Percentiles rank a stretch among this genome's conserved stretches.
Evolutionary conservation across 2,888 invertebrate species (phyloP).

Genomic region (Encarsia formosa): DNA sequence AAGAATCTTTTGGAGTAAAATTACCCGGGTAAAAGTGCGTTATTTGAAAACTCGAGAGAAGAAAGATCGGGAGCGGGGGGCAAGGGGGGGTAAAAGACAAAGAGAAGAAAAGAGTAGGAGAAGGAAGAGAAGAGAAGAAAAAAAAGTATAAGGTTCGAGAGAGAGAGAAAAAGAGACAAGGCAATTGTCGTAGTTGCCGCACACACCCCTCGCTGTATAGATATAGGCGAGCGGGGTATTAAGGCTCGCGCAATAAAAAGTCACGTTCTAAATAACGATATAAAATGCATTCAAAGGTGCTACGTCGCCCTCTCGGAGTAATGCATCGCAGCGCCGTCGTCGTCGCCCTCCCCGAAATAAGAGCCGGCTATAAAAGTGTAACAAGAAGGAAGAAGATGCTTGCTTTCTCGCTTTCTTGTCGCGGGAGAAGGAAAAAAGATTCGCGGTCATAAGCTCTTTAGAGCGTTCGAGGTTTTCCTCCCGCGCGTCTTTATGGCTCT

Average conservation of each 20-base stretch:
- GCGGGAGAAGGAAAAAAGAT: no score
- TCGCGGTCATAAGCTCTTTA: no score
- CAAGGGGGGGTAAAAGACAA: neutral
- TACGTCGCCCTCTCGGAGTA: no score
- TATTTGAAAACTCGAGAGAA: no score
- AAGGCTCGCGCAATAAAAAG: slow-evolving; percentile 26
- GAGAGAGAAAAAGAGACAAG: slow-evolving; percentile 8
- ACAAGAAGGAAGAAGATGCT: no score
- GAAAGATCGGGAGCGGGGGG: neutral
- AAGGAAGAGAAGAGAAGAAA: slow-evolving; percentile 1
- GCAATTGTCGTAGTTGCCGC: slow-evolving; percentile 21
- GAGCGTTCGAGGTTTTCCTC: no score
- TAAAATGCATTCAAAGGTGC: slow-evolving; percentile 28
- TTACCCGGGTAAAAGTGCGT: slow-evolving; percentile 12
- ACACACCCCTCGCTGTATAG: neutral
- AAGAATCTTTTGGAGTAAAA: slow-evolving; percentile 5
- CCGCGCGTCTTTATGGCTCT: no score
- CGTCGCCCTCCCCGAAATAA: slow-evolving; percentile 15
- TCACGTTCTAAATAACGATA: slow-evolving; percentile 28
- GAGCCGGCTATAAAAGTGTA: slow-evolving; percentile 21
- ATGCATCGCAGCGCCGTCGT: slow-evolving; percentile 18
- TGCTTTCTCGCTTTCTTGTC: no score
- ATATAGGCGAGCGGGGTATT: slow-evolving; percentile 13
- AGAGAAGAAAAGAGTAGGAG: neutral
- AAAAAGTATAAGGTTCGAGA: neutral